Evolutionary conservation across 2,113 vertebrate species (phyloP).

Genomic region (Onychostruthus taczanowskii): DNA sequence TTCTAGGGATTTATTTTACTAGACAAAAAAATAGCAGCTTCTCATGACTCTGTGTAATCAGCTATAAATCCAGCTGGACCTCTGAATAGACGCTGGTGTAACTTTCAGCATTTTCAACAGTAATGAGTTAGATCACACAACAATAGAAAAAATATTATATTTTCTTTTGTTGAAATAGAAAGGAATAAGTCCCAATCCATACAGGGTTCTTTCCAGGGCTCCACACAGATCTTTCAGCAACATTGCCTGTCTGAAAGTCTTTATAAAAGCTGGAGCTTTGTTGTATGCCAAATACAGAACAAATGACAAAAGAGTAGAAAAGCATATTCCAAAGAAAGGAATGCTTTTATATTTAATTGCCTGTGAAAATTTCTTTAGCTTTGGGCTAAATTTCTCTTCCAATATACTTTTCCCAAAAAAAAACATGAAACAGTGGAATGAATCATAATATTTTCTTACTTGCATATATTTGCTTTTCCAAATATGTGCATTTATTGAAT

Average conservation of each 20-base stretch:
- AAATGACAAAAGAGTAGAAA: background rate
- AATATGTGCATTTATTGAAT: background rate
- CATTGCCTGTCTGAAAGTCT: background rate
- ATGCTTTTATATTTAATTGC: conserved; percentile 41
- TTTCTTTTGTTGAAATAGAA: background rate
- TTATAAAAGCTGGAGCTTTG: background rate
- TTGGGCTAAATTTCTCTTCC: conserved; percentile 5
- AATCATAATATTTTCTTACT: background rate
- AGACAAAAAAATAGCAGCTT: background rate
- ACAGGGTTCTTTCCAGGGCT: background rate
- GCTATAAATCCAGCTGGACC: background rate
- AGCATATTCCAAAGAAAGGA: conserved; percentile 32
- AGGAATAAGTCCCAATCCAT: background rate
- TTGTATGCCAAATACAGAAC: background rate
- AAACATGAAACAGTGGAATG: conserved; percentile 3
- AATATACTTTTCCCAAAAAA: background rate
- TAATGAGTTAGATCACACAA: background rate
- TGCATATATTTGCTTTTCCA: conserved; percentile 1
- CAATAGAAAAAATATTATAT: background rate
- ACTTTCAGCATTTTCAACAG: background rate
- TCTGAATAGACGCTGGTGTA: background rate
- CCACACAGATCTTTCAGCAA: background rate
- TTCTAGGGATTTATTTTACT: background rate
- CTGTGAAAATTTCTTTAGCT: conserved; percentile 19
- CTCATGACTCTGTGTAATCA: background rate